Evolutionary conservation across 2,797 vertebrate species (phyloP).

Genomic region (Molossus alvarezi): DNA sequence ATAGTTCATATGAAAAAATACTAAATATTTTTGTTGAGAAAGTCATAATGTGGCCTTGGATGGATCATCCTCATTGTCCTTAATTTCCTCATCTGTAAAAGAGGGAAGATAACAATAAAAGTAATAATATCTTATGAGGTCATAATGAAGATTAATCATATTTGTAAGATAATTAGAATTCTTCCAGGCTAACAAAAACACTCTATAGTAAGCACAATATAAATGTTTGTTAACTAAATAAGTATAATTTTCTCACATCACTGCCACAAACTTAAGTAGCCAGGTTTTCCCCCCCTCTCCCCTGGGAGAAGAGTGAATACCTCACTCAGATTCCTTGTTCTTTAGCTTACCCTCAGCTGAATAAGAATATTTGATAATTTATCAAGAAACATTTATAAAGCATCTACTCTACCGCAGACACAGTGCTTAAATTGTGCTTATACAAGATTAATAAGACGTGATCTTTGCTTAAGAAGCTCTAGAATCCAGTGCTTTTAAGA

Average conservation of each 20-base stretch:
- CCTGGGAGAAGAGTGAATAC: neutral
- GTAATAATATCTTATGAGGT: neutral
- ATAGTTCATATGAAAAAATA: neutral
- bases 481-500: neutral
- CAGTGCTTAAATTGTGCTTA: neutral
- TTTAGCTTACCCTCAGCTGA: neutral
- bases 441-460: neutral
- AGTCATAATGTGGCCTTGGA: neutral
- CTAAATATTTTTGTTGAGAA: neutral
- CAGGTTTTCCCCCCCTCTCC: neutral
- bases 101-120: neutral
- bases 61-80: neutral
- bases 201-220: neutral
- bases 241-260: neutral
- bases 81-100: neutral
- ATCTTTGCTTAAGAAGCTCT: constrained; percentile 10
- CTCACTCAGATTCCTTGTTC: neutral
- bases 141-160: neutral
- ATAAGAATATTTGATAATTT: neutral
- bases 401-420: neutral
- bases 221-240: neutral
- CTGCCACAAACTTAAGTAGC: neutral
- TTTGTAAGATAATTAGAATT: constrained; percentile 44
- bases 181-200: neutral
- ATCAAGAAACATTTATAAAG: neutral